Conservation (phyloP, 2,888 invertebrate species). For the Drosophila hamatofila region DNA sequence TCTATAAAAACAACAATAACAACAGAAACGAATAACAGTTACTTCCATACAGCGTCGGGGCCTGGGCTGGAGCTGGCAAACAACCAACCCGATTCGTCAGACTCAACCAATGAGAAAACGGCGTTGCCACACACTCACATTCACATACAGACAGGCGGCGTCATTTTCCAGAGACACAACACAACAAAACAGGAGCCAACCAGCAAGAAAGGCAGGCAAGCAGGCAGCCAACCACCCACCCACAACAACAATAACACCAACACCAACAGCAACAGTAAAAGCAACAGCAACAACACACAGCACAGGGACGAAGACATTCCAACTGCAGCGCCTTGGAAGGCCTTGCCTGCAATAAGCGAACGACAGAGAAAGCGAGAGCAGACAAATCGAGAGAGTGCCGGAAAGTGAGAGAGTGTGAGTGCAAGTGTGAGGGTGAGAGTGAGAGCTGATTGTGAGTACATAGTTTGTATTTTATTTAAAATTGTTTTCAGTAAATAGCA, state of each 20-base stretch:
- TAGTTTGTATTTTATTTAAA: slow-evolving; percentile 78
- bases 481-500: slow-evolving; percentile 81
- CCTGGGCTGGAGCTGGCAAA: slow-evolving; percentile 50
- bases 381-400: slow-evolving; percentile 14
- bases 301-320: slow-evolving; percentile 74
- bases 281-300: slow-evolving; percentile 34
- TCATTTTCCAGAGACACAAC: slow-evolving; percentile 79
- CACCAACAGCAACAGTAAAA: slow-evolving; percentile 29
- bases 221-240: slow-evolving; percentile 53
- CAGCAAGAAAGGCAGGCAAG: slow-evolving; percentile 60
- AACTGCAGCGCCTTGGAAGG: slow-evolving; percentile 76
- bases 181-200: slow-evolving; percentile 79
- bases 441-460: slow-evolving; percentile 27
- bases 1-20: slow-evolving; percentile 53
- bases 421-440: slow-evolving; percentile 26
- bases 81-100: slow-evolving; percentile 77
- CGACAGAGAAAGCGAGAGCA: slow-evolving; percentile 31
- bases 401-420: slow-evolving; percentile 19
- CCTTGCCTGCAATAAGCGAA: slow-evolving; percentile 48
- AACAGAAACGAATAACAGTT: slow-evolving; percentile 47
- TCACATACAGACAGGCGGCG: slow-evolving; percentile 71
- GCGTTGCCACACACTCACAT: slow-evolving; percentile 51
- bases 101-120: slow-evolving; percentile 79
- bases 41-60: slow-evolving; percentile 32
- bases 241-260: slow-evolving; percentile 58